Evolutionary conservation across 1,140 invertebrate genomes (phyloP).

Genomic region (Drosophila ananassae): DNA sequence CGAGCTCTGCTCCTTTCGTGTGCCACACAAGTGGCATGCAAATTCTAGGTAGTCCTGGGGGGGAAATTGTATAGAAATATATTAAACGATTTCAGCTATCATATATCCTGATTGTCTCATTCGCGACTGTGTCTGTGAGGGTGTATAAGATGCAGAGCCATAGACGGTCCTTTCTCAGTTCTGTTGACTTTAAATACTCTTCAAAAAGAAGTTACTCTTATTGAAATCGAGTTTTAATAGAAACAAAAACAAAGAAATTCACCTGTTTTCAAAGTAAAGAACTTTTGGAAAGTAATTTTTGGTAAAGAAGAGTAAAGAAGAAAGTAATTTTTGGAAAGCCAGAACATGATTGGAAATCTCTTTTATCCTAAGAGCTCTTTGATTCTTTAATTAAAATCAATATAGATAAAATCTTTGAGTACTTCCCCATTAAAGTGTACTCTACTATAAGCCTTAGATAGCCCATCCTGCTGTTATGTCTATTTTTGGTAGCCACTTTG

Average conservation of each 20-base stretch:
- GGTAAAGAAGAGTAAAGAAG: no score
- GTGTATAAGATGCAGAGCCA: constrained; percentile 26
- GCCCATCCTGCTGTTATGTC: constrained; percentile 27
- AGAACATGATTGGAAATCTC: no score
- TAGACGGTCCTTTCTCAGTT: background rate
- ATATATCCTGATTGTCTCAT: constrained; percentile 43
- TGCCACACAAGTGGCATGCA: constrained; percentile 59
- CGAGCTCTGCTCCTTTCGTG: constrained; percentile 40
- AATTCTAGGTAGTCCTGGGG: constrained; percentile 17
- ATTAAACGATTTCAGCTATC: constrained; percentile 49
- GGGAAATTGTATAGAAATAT: constrained; percentile 53
- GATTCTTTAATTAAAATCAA: background rate
- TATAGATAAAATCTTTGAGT: background rate
- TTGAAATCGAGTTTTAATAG: background rate
- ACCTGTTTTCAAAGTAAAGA: background rate
- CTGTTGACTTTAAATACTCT: background rate
- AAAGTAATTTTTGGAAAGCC: background rate
- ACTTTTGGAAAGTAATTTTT: background rate
- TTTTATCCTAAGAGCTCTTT: no score
- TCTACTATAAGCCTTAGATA: background rate
- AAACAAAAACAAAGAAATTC: background rate
- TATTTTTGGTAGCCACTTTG: constrained; percentile 66
- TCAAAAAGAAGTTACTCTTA: background rate
- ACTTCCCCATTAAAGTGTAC: constrained; percentile 7
- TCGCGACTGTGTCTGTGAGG: constrained; percentile 7